phyloP scores from a whole-genome alignment of 2,888 invertebrate species.

The Eupeodes latifasciatus region DNA sequence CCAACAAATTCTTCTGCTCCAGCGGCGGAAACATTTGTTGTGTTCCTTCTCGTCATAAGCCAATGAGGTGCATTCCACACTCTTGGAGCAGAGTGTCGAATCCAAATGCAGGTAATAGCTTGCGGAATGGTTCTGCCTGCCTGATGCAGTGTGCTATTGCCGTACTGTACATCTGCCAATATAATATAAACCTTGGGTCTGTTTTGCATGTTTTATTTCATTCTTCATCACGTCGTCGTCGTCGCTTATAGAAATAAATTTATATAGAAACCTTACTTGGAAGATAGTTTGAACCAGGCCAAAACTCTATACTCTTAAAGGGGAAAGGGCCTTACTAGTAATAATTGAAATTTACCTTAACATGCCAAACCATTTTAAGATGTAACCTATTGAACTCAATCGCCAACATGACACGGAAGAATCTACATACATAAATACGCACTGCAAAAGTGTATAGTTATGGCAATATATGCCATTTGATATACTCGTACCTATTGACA shows the following conservation, averaged over 20 bases:
- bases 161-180: conserved; percentile 60
- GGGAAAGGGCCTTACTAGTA: conserved; percentile 23
- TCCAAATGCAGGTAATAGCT: conserved; percentile 71
- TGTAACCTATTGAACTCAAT: conserved; percentile 70
- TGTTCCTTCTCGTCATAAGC: conserved; percentile 72
- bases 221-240: conserved; percentile 43
- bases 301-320: background rate
- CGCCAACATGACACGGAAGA: conserved; percentile 14
- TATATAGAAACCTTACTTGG: conserved; percentile 20
- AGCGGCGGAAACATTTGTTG: conserved; percentile 76
- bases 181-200: conserved; percentile 51
- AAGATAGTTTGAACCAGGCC: conserved; percentile 43
- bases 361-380: conserved; percentile 53
- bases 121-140: conserved; percentile 46
- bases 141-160: conserved; percentile 9
- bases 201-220: conserved; percentile 67
- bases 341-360: conserved; percentile 56
- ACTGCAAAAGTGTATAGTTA: too few species aligned
- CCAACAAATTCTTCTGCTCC: conserved; percentile 74
- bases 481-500: background rate
- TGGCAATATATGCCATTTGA: background rate
- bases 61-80: conserved; percentile 74
- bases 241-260: conserved; percentile 58
- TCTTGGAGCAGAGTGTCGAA: conserved; percentile 67
- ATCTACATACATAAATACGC: conserved; percentile 15